Percentiles rank a stretch among this genome's conserved stretches.
Evolutionary conservation across 2,797 vertebrate genomes (phyloP).

Genomic region (Urocyon cinereoargenteus): DNA sequence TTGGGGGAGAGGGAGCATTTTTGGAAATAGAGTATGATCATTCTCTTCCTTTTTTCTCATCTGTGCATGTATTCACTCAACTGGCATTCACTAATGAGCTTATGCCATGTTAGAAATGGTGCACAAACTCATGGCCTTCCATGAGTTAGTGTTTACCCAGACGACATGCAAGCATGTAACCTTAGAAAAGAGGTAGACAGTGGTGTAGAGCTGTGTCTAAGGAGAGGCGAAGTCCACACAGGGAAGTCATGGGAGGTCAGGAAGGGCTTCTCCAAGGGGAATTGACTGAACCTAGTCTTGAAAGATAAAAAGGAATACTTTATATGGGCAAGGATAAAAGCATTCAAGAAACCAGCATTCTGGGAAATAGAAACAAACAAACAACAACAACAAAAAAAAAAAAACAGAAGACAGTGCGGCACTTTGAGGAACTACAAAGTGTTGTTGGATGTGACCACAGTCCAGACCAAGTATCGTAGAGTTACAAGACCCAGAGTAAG

Average conservation of each 20-base stretch:
- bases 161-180: not conserved
- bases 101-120: not conserved
- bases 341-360: slow-evolving; percentile 13
- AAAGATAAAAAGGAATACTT: slow-evolving; percentile 46
- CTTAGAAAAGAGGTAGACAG: not conserved
- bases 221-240: not conserved
- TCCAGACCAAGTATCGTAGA: not conserved
- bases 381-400: no score
- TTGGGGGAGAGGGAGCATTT: not conserved
- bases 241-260: not conserved
- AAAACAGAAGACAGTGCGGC: not conserved
- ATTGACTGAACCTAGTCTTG: not conserved
- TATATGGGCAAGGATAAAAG: not conserved
- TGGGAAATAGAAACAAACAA: not conserved
- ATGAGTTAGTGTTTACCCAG: not conserved
- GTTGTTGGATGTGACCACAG: not conserved
- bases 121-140: not conserved
- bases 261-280: not conserved
- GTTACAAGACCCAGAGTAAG: not conserved
- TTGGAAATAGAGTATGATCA: not conserved
- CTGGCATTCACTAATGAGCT: not conserved
- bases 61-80: not conserved
- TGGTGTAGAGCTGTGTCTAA: not conserved
- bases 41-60: not conserved
- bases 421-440: not conserved